These are phyloP conservation scores for Myodes glareolus DNA, from an alignment of 2,113 vertebrate genomes.

Conservation along the genomic window DNA sequence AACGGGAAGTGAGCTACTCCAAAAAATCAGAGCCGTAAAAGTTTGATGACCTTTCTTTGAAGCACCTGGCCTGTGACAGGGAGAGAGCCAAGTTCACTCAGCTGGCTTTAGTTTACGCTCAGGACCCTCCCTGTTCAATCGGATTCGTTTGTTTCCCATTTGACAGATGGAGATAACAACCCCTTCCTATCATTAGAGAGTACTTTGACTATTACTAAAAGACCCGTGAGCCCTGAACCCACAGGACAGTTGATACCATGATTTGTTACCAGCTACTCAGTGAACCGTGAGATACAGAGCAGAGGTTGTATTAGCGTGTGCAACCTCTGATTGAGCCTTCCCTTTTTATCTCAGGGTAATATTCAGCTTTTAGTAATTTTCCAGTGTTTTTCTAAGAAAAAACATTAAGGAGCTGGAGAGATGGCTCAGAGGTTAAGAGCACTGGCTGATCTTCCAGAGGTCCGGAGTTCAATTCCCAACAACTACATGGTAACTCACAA, in stretches of 20 bases:
- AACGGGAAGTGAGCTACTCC: not conserved
- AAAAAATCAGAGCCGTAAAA: constrained; percentile 17
- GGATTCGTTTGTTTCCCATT: not conserved
- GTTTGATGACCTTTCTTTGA: not conserved
- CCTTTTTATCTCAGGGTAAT: constrained; percentile 38
- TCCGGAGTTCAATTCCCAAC: too few species aligned
- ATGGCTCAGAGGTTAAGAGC: too few species aligned
- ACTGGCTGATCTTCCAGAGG: too few species aligned
- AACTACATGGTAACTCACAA: too few species aligned
- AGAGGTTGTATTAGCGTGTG: not conserved
- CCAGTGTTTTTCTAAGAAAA: not conserved
- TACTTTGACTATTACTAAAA: constrained; percentile 34
- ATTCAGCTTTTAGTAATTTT: constrained; percentile 43
- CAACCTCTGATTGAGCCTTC: constrained; percentile 14
- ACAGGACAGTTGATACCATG: not conserved
- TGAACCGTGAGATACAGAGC: not conserved
- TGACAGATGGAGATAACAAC: not conserved
- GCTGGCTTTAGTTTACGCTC: not conserved
- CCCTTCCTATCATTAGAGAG: not conserved
- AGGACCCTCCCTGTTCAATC: not conserved
- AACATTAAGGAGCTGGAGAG: not conserved
- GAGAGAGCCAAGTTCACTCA: not conserved
- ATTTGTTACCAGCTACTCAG: not conserved
- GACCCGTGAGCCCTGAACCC: not conserved
- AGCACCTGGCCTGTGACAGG: not conserved